A percentile compares a stretch with the other conserved stretches of the same genome.
phyloP scores from a whole-genome alignment of 1,140 invertebrate species.

The Trichomalopsis sarcophagae region DNA sequence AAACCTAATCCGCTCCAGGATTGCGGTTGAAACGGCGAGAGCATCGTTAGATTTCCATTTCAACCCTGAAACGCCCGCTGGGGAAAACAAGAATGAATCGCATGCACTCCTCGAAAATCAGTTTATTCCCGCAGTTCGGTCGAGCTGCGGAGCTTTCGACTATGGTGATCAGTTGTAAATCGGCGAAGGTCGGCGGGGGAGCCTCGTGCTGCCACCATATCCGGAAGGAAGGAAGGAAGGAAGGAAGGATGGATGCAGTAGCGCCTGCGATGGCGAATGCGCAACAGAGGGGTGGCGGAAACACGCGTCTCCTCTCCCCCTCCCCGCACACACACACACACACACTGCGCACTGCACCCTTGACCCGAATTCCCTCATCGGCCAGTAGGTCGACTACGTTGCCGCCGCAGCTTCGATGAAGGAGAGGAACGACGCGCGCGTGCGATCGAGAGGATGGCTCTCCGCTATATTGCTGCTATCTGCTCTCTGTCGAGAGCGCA shows the following conservation, averaged over 20 bases:
- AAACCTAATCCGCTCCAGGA: too few species aligned
- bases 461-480: not conserved
- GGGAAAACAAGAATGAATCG: too few species aligned
- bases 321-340: not conserved
- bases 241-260: constrained; percentile 16
- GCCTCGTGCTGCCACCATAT: not conserved
- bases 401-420: not conserved
- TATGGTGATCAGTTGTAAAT: not conserved
- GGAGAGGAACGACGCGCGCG: not conserved
- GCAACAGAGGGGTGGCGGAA: not conserved
- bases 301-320: constrained; percentile 11
- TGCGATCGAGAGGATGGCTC: not conserved
- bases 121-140: too few species aligned
- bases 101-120: too few species aligned
- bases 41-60: too few species aligned
- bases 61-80: too few species aligned
- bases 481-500: not conserved
- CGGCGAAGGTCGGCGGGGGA: not conserved
- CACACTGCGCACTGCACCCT: constrained; percentile 2
- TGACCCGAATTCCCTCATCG: constrained; percentile 33
- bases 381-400: constrained; percentile 34
- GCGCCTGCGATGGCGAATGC: not conserved
- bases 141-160: too few species aligned
- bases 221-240: constrained; percentile 23
- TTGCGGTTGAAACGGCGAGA: too few species aligned